Evolutionary conservation across 1,140 invertebrate genomes (phyloP).

Genomic region (Drosophila lowei): DNA sequence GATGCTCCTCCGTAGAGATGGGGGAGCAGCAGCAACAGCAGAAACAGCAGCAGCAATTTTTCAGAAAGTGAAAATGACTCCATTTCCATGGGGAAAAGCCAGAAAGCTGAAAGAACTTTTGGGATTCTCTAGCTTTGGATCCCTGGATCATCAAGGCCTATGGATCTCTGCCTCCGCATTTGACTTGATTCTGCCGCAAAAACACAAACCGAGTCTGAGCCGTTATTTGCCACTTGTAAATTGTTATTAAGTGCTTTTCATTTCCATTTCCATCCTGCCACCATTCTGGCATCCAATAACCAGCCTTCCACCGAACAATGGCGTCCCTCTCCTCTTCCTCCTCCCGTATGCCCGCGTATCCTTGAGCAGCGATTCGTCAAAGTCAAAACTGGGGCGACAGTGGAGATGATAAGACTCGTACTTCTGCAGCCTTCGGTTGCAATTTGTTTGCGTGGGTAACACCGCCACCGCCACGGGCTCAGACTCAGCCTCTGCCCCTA

Average conservation of each 20-base stretch:
- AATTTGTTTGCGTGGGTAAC: conserved; percentile 46
- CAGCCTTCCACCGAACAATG: neutral
- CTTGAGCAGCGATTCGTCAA: conserved; percentile 69
- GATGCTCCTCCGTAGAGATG: too few species aligned
- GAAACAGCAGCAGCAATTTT: too few species aligned
- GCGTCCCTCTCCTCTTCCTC: neutral
- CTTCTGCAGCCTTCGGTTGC: conserved; percentile 54
- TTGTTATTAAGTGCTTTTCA: conserved; percentile 75
- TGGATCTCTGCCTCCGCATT: neutral
- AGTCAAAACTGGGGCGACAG: conserved; percentile 69
- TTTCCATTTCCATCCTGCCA: conserved; percentile 14
- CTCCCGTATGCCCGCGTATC: conserved; percentile 2
- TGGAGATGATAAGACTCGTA: conserved; percentile 52
- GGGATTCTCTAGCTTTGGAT: neutral
- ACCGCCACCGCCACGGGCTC: neutral
- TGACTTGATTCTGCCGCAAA: too few species aligned
- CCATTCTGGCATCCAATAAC: conserved; percentile 22
- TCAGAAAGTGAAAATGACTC: neutral
- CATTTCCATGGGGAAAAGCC: neutral
- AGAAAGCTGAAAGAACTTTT: neutral
- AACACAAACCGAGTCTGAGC: neutral
- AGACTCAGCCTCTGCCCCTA: neutral
- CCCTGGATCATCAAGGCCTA: neutral
- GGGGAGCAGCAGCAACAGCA: too few species aligned
- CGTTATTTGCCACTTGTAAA: conserved; percentile 44